phyloP scores from a whole-genome alignment of 2,113 vertebrate genomes.

The Podarcis muralis region DNA sequence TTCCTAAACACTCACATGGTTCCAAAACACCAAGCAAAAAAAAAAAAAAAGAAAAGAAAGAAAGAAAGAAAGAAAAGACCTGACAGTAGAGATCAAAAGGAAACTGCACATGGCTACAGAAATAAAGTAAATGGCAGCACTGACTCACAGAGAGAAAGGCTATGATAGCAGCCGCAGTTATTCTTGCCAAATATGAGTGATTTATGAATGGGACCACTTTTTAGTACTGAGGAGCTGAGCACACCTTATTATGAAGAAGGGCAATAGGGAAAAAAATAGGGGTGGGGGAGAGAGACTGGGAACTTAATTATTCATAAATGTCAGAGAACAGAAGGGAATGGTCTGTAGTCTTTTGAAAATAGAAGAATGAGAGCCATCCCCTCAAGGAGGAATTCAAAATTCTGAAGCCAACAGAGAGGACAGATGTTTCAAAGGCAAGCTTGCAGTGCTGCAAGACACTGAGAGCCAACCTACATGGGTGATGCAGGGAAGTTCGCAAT shows the following conservation, averaged over 20 bases:
- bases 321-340: conserved; percentile 58
- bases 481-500: neutral
- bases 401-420: conserved; percentile 15
- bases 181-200: neutral
- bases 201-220: conserved; percentile 29
- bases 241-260: conserved; percentile 40
- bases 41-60: too few species aligned
- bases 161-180: conserved; percentile 26
- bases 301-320: conserved; percentile 70
- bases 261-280: conserved; percentile 8
- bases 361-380: conserved; percentile 27
- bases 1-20: conserved; percentile 1
- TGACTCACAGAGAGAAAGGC: conserved; percentile 13
- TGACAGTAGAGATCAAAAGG: conserved; percentile 27
- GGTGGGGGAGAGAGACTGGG: conserved; percentile 38
- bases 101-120: conserved; percentile 12
- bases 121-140: conserved; percentile 27
- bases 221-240: neutral
- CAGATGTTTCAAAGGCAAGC: conserved; percentile 28
- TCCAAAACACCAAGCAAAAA: conserved; percentile 28
- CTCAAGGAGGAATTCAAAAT: conserved; percentile 9
- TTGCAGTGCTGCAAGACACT: conserved; percentile 9
- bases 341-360: conserved; percentile 10
- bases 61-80: neutral
- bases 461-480: neutral